Conservation (phyloP, 2,888 invertebrate genomes). For the Nowickia ferox region DNA sequence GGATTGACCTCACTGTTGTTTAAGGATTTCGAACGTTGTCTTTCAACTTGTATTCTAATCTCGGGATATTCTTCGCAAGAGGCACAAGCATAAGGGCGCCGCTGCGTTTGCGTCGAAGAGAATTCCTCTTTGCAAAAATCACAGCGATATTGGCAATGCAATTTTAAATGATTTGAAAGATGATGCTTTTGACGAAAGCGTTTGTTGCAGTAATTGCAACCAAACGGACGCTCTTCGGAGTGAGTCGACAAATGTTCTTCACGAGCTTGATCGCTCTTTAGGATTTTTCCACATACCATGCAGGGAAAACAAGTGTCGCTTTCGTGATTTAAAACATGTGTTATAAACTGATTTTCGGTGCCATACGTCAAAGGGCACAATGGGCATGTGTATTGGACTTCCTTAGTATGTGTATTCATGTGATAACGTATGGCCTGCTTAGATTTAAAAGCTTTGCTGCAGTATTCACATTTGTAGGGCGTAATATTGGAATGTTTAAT, state of each 20-base stretch:
- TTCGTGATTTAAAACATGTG: conserved; percentile 76
- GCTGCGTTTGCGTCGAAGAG: conserved; percentile 75
- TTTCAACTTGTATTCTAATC: conserved; percentile 65
- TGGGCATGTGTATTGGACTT: conserved; percentile 78
- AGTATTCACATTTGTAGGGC: conserved; percentile 76
- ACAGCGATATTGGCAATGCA: conserved; percentile 76
- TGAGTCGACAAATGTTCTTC: conserved; percentile 83
- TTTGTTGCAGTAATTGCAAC: conserved; percentile 76
- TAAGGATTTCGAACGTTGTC: conserved; percentile 56
- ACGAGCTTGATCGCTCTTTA: conserved; percentile 75
- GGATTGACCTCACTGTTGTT: conserved; percentile 66
- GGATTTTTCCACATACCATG: conserved; percentile 76
- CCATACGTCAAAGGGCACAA: conserved; percentile 84
- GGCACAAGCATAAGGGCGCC: conserved; percentile 76
- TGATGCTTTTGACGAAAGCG: conserved; percentile 77
- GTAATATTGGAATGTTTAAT: conserved; percentile 77
- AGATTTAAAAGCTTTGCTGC: conserved; percentile 76
- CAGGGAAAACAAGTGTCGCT: conserved; percentile 75
- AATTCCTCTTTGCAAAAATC: conserved; percentile 76
- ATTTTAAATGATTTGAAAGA: conserved; percentile 76
- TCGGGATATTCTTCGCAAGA: conserved; percentile 73
- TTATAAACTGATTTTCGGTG: conserved; percentile 75
- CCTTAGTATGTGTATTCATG: conserved; percentile 76
- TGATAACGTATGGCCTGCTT: conserved; percentile 77
- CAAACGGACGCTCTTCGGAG: conserved; percentile 85